Evolutionary conservation across 1,140 invertebrate genomes (phyloP).

Genomic region (Scylla paramamosain): DNA sequence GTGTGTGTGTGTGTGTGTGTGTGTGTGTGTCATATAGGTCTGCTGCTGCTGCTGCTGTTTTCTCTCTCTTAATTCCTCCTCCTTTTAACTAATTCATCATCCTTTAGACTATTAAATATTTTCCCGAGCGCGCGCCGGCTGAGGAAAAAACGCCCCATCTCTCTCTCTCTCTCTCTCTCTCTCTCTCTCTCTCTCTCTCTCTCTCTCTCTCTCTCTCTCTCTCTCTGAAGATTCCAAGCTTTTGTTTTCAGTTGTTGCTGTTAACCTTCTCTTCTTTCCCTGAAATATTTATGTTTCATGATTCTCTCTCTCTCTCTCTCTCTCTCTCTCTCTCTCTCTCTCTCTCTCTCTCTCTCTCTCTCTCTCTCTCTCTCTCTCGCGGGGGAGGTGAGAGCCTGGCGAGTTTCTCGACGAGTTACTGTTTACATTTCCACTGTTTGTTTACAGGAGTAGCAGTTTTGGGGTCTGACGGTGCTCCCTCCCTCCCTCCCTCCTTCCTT

Average conservation of each 20-base stretch:
- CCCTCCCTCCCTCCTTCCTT: too few species aligned
- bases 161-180: background rate
- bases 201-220: background rate
- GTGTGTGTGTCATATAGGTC: background rate
- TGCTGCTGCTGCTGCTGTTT: too few species aligned
- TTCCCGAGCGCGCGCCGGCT: background rate
- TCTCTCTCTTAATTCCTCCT: background rate
- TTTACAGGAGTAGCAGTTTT: too few species aligned
- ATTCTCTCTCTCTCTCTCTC: background rate
- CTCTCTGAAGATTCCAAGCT: too few species aligned
- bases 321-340: too few species aligned
- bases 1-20: background rate
- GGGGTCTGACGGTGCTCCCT: too few species aligned
- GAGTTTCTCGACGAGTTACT: background rate
- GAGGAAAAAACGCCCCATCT: background rate
- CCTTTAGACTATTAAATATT: background rate
- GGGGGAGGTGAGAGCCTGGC: too few species aligned
- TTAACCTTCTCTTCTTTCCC: too few species aligned
- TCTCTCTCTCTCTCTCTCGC: too few species aligned
- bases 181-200: background rate
- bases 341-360: too few species aligned
- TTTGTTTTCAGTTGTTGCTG: too few species aligned
- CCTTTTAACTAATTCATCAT: conserved; percentile 13
- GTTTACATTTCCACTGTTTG: background rate
- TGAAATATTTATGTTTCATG: background rate